phyloP scores from a whole-genome alignment of 2,113 vertebrate genomes.

The Xyliphius kryptos region DNA sequence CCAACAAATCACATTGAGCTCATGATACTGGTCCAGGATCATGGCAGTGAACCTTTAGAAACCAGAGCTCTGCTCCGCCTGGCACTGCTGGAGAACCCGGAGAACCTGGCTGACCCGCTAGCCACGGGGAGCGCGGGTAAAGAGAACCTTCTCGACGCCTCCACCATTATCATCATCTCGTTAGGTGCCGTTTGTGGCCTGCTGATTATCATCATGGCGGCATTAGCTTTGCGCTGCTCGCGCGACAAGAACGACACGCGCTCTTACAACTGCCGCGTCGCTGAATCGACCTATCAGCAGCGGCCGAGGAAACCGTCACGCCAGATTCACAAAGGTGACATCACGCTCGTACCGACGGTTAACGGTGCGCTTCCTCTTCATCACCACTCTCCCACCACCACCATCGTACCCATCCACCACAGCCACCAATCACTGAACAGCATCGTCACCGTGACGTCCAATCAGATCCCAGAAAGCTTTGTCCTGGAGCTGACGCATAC shows the following conservation, averaged over 20 bases:
- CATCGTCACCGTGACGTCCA: constrained; percentile 94
- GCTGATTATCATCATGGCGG: constrained; percentile 88
- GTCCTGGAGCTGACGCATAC: constrained; percentile 88
- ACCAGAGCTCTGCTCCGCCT: constrained; percentile 82
- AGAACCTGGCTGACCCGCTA: constrained; percentile 68
- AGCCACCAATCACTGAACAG: constrained; percentile 94
- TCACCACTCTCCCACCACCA: constrained; percentile 86
- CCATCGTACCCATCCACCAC: constrained; percentile 88
- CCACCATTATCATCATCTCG: constrained; percentile 87
- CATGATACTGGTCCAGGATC: constrained; percentile 78
- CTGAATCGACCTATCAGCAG: constrained; percentile 89
- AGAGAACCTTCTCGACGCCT: constrained; percentile 70
- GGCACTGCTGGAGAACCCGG: constrained; percentile 67
- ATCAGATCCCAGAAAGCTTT: constrained; percentile 94
- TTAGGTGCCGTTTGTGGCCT: constrained; percentile 78
- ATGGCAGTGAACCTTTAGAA: constrained; percentile 79
- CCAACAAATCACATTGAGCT: constrained; percentile 73
- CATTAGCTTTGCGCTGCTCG: constrained; percentile 82
- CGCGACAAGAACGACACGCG: constrained; percentile 90
- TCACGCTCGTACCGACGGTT: constrained; percentile 85
- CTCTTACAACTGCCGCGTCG: constrained; percentile 93
- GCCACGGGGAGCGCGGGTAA: constrained; percentile 59
- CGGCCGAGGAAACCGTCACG: constrained; percentile 88
- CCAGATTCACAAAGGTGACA: constrained; percentile 96
- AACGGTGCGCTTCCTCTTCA: constrained; percentile 92